Evolutionary conservation across 2,888 invertebrate genomes (phyloP), one percentile per base, ranked within the genome.

Genomic region (Podotricha telesiphe): DNA sequence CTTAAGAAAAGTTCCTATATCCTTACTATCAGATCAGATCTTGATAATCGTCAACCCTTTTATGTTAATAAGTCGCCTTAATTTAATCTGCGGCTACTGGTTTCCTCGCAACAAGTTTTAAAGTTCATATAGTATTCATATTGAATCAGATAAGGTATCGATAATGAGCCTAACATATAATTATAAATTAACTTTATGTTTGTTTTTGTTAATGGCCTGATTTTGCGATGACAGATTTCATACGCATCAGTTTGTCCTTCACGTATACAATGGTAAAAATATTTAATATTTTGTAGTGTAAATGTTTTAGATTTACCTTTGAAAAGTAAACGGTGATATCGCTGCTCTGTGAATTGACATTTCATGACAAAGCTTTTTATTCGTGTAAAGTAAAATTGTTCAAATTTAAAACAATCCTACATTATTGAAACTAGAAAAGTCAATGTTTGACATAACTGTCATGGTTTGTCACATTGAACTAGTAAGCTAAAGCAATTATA

Each of bases 21-120:
- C 62, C 34, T 37, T 19, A 53, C 20, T 67, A 62, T 67, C 67
- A 40, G 17, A n/a, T n/a, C 28, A 28, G 2, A 53, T 37, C 59
- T 53, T 4, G 67, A 67, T 61, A 61, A 61, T 61, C 61, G 50
- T 53, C 66, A 28, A 66, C 66, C 61, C 67, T 51, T 62, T 67
- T 62, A 59, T 50, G 45, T 53, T 67, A 67, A 67, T 67, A 47
- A 61, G 47, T 67, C 37, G 58, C 59, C 51, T 61, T 45, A 67
- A 51, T 61, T 67, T 59, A 42, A 53, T 17, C 51, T 45, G 45
- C 19, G 11, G 20, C 61, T 53, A 67, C 61, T 55, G 61, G 53
- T 67, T 62, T 67, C 42, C 42, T 7, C 53, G 34, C n/a, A 67
- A 53, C 53, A 20, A 62, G 53, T 67, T 47, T 62, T 53, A 67